Evolutionary conservation across 1,140 invertebrate genomes (phyloP), one percentile per base, ranked within the genome.

Genomic region (Whitmania pigra): DNA sequence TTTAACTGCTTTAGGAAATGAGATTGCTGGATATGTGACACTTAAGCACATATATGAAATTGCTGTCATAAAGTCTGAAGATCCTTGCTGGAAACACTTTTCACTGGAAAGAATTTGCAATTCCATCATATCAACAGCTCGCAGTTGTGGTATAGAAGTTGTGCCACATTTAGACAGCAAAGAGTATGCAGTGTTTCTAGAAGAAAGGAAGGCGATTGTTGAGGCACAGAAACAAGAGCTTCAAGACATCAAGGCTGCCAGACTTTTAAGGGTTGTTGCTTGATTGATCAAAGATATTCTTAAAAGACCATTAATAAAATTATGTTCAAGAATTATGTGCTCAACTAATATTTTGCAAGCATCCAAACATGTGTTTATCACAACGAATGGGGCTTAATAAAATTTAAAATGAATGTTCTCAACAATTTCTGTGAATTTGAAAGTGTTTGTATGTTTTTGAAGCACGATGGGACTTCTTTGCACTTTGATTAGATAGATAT

Each of bases 31-130:
- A 0, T 95, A 89, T 85, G 86, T 99, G 68, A 93, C 93, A 2
- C 78, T 94, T 0, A 98, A 97, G 82, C 96, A 99, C 84, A 82
- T 99, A 43, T 99, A 98, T 84, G 96, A 99, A 87, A 99, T 99
- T 78, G 95, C 96, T 0, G 87, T 88, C 82, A 91, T 99, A 4
- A 99, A 99, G 84, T 84, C 87, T 20, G 80, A 90, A 81, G 96
- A 99, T 85, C 89, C 90, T 31, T 81, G 87, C 17, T 84, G 89
- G 75, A 85, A 88, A 72, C 83, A 87, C 36, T 78, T 86, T 17
- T 82, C 86, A 36, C 77, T 94, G 55, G 55, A 94, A 83, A 85
- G 90, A 78, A 87, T 96, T 76, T 94, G 91, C 81, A 84, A 87
- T 78, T 86, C 87, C 84, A 78, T 97, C 20, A 86, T 94, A 75